Conservation (phyloP, 2,113 vertebrate genomes). For the Pseudonaja textilis region DNA sequence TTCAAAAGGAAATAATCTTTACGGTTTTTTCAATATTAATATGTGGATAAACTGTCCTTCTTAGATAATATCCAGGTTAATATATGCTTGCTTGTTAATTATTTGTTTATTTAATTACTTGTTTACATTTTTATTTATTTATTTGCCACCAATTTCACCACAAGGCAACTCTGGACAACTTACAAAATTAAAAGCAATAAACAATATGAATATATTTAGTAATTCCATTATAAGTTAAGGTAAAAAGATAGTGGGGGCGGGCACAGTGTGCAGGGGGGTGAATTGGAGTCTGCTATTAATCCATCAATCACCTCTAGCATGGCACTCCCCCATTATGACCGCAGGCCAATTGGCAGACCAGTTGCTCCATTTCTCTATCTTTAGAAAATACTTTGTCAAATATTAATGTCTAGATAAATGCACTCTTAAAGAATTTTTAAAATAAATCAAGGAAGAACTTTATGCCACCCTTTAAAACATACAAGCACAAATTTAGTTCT, state of each 20-base stretch:
- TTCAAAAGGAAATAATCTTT: not conserved
- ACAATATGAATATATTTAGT: not conserved
- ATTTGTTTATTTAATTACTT: too few species aligned
- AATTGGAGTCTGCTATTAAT: not conserved
- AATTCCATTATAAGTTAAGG: not conserved
- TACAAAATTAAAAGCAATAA: not conserved
- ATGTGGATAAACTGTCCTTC: not conserved
- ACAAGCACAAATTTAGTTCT: slow-evolving; percentile 50
- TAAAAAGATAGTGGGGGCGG: not conserved
- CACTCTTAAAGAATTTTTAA: not conserved
- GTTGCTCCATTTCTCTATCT: not conserved
- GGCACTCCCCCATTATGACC: not conserved
- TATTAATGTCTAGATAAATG: not conserved
- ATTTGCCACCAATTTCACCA: not conserved
- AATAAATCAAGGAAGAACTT: slow-evolving; percentile 3
- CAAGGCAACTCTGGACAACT: not conserved
- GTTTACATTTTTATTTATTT: not conserved
- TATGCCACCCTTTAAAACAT: slow-evolving; percentile 39
- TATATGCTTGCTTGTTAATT: too few species aligned
- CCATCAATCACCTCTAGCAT: not conserved
- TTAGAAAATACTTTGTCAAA: not conserved
- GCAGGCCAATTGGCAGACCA: not conserved
- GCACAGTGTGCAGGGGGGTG: not conserved
- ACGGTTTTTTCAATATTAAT: not conserved
- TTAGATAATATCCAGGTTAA: not conserved